Base-by-base conservation (phyloP, 2,797 vertebrate species). In the Carduelis carduelis region DNA sequence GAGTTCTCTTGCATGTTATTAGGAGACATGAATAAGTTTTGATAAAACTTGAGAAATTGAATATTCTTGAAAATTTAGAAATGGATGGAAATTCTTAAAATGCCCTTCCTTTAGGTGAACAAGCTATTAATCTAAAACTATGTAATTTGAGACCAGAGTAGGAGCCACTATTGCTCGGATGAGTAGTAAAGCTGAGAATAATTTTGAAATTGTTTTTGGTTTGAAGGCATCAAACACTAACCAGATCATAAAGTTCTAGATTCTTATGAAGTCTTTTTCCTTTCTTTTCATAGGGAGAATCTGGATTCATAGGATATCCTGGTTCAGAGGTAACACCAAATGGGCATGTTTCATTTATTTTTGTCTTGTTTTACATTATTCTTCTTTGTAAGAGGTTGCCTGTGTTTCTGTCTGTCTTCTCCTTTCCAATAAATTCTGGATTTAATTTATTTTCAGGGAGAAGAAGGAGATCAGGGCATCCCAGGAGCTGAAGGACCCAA, bases 271-370 rank as follows among this genome's bases (percentile, higher is more conserved):
- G 14, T 78, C 37, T 49, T 83, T 94, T 35, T 59, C 83, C 71
- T 91, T 76, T 89, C 12, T 80, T 80, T 83, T 77, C 39, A 17
- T 61, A 98, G 99, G 98, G 99, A 74, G 97, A 98, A 84, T 41
- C 86, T 77, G 98, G 99, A 91, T 98, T 98, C 83, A 98, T 97
- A 61, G 99, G 99, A 71, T 98, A 98, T 93, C 98, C 98, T 24
- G 99, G 99, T 63, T 37, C 94, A 39, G 87, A 90, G 98, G 99
- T 99, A 95, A 74, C 44, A 63, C 50, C 49, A 46, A 47, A 55
- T 64, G 18, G 22, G 6, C 14, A 13, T 24, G 7, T 57, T 79
- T 83, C 8, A 28, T 68, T 77, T 59, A 22, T 68, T 63, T 74
- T 37, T 59, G 24, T 56, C 4, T 82, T 84, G 12, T 37, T 95